These are phyloP conservation scores for Eremobia ochroleuca DNA, from an alignment of 2,888 invertebrate genomes.

Conservation along the genomic window DNA sequence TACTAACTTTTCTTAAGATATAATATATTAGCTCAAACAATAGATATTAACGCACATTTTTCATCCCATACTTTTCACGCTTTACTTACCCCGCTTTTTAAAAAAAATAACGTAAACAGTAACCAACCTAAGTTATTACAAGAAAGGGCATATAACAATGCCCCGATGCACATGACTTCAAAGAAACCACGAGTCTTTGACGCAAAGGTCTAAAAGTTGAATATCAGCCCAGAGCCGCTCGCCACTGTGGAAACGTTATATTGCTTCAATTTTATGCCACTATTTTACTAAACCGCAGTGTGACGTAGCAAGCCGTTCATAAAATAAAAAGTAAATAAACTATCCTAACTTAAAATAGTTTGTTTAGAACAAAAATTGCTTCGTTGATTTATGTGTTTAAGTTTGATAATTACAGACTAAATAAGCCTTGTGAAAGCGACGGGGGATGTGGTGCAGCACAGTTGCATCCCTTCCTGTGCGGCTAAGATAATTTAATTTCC, in stretches of 20 bases:
- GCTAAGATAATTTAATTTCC: conserved; percentile 8
- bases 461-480: neutral
- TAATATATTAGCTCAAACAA: neutral
- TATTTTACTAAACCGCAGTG: conserved; percentile 60
- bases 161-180: conserved; percentile 73
- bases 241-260: conserved; percentile 60
- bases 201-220: conserved; percentile 62
- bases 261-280: conserved; percentile 62
- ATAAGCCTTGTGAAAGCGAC: neutral
- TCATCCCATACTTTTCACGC: neutral
- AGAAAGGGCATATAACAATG: conserved; percentile 39
- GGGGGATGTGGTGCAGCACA: neutral
- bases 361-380: neutral
- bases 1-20: no score
- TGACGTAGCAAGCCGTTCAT: conserved; percentile 39
- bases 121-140: conserved; percentile 4
- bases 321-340: conserved; percentile 21
- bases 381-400: neutral
- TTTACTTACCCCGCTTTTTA: neutral
- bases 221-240: conserved; percentile 62
- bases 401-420: neutral
- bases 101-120: conserved; percentile 24
- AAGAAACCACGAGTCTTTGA: conserved; percentile 76
- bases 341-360: conserved; percentile 4
- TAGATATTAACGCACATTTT: neutral